These are phyloP conservation scores for Prenolepis imparis DNA, from an alignment of 2,888 invertebrate genomes.

Conservation along the genomic window DNA sequence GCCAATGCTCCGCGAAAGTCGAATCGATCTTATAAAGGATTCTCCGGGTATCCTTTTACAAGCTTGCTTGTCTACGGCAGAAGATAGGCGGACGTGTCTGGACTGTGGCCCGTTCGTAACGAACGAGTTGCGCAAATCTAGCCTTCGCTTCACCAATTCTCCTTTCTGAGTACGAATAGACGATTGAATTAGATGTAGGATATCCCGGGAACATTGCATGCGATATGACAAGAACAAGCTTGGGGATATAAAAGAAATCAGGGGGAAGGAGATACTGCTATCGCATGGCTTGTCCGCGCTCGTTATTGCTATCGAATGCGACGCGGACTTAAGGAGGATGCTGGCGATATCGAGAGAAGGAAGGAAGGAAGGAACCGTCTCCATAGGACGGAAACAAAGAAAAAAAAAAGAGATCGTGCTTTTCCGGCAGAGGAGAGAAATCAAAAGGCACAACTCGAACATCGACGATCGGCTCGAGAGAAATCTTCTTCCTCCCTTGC, in stretches of 20 bases:
- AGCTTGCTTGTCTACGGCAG: slow-evolving; percentile 64
- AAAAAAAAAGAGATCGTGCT: slow-evolving; percentile 14
- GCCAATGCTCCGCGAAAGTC: slow-evolving; percentile 74
- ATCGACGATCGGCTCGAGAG: slow-evolving; percentile 62
- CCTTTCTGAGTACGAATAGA: not conserved
- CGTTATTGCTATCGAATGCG: slow-evolving; percentile 48
- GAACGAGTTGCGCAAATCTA: slow-evolving; percentile 25
- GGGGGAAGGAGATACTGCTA: slow-evolving; percentile 26
- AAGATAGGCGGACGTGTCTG: slow-evolving; percentile 69
- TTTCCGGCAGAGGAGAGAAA: slow-evolving; percentile 50
- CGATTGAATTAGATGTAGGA: slow-evolving; percentile 42
- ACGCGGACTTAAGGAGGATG: slow-evolving; percentile 1
- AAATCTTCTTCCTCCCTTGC: slow-evolving; percentile 51
- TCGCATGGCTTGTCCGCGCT: slow-evolving; percentile 28
- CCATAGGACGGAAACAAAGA: not conserved
- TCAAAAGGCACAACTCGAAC: slow-evolving; percentile 59
- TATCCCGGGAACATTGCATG: not conserved
- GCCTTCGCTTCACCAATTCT: not conserved
- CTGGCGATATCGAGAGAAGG: not conserved
- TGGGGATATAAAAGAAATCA: not conserved
- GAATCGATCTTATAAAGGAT: slow-evolving; percentile 73
- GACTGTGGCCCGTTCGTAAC: slow-evolving; percentile 60
- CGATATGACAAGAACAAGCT: not conserved
- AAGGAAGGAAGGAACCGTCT: slow-evolving; percentile 11
- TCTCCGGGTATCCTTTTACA: slow-evolving; percentile 64